phyloP scores from a whole-genome alignment of 92 coral and sea anemone species.

The Desmophyllum pertusum region DNA sequence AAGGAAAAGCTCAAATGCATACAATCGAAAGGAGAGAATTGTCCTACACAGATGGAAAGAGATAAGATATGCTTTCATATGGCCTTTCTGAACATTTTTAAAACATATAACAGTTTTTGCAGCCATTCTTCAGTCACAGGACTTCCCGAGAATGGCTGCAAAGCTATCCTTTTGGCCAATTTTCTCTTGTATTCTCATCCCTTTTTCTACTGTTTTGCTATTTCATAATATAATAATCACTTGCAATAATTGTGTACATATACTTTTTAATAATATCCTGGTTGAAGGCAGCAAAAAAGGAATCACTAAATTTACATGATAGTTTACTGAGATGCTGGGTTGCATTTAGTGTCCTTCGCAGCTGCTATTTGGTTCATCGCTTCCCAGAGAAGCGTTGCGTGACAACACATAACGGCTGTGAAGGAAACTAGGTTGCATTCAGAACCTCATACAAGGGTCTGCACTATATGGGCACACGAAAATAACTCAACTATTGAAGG shows the following conservation, averaged over 20 bases:
- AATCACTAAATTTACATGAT: not conserved
- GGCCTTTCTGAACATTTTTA: not conserved
- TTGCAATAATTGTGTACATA: conserved; percentile 1
- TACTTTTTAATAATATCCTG: not conserved
- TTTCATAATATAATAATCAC: conserved; percentile 10
- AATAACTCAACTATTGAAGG: not conserved
- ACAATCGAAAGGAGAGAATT: not conserved
- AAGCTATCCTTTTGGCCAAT: not conserved
- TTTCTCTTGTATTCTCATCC: not conserved
- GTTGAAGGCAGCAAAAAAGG: not conserved
- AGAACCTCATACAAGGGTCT: not conserved
- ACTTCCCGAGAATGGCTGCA: not conserved
- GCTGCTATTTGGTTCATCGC: no score
- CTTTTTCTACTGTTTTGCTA: not conserved
- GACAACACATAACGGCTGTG: no score
- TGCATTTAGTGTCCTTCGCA: no score
- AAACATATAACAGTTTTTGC: not conserved
- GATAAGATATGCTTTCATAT: not conserved
- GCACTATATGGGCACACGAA: not conserved
- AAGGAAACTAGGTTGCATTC: not conserved
- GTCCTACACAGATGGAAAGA: not conserved
- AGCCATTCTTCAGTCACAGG: not conserved
- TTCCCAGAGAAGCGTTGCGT: no score
- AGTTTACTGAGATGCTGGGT: not conserved
- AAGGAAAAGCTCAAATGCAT: not conserved